Percentiles rank a stretch among this genome's conserved stretches.
phyloP scores from a whole-genome alignment of 1,140 invertebrate genomes.

The Tetraneura akinire region DNA sequence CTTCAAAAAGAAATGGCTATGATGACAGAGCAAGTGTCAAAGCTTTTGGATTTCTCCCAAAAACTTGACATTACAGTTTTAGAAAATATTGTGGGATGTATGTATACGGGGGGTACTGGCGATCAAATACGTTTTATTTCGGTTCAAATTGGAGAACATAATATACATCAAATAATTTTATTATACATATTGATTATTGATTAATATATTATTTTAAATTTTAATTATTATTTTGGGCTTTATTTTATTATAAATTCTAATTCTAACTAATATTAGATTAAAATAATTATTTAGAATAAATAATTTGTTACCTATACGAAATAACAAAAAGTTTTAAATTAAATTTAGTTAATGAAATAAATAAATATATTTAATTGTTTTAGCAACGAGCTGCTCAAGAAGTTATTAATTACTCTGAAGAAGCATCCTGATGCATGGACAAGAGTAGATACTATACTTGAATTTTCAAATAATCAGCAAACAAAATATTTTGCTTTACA shows the following conservation, averaged over 20 bases:
- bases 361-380: conserved; percentile 54
- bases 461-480: conserved; percentile 90
- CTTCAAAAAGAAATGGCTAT: conserved; percentile 65
- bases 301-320: too few relatives aligned
- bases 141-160: not conserved
- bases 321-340: too few relatives aligned
- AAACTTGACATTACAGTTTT: conserved; percentile 94
- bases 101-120: conserved; percentile 91
- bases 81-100: conserved; percentile 91
- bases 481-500: conserved; percentile 99
- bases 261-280: too few relatives aligned
- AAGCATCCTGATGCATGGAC: conserved; percentile 99
- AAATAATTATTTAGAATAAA: too few relatives aligned
- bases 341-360: not conserved
- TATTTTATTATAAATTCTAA: too few relatives aligned
- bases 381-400: conserved; percentile 92
- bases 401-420: conserved; percentile 90
- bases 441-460: conserved; percentile 96
- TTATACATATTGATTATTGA: too few relatives aligned
- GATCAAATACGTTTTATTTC: conserved; percentile 65
- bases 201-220: too few relatives aligned
- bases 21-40: conserved; percentile 80
- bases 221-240: too few relatives aligned
- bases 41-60: conserved; percentile 93
- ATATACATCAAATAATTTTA: too few relatives aligned